Percentiles rank a stretch among this genome's conserved stretches.
Evolutionary conservation across 2,113 vertebrate species (phyloP).

Genomic region (Mesembrinibis cayennensis): DNA sequence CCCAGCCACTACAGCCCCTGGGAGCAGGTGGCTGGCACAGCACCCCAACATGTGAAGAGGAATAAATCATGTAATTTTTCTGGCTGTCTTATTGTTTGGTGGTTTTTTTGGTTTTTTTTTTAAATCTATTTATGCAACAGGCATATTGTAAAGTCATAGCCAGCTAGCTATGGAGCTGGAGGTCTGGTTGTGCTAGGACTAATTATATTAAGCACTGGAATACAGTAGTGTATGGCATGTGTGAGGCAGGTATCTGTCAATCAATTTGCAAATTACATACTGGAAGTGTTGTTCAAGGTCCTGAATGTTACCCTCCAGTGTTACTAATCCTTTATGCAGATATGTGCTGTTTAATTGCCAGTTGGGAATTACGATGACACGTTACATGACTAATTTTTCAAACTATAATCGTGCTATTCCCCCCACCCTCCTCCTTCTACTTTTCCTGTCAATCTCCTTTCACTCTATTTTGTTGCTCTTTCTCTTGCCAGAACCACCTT

Average conservation of each 20-base stretch:
- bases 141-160: not conserved
- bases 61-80: not conserved
- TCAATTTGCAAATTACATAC: not conserved
- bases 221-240: rapidly evolving
- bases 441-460: constrained; percentile 26
- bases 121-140: not conserved
- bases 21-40: not conserved
- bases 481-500: not conserved
- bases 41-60: not conserved
- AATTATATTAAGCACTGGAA: not conserved
- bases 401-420: not conserved
- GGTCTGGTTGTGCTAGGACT: not conserved
- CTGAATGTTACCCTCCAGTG: not conserved
- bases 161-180: not conserved
- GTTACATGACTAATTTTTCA: constrained; percentile 29
- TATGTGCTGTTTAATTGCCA: constrained; percentile 12
- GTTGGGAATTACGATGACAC: not conserved
- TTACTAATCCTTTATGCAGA: constrained; percentile 4
- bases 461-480: not conserved
- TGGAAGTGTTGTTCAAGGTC: not conserved
- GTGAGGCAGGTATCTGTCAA: not conserved
- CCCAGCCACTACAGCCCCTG: not conserved
- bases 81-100: not conserved
- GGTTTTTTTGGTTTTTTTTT: not conserved
- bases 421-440: not conserved